phyloP scores from a whole-genome alignment of 2,888 invertebrate species.

The Hartigia nigra region DNA sequence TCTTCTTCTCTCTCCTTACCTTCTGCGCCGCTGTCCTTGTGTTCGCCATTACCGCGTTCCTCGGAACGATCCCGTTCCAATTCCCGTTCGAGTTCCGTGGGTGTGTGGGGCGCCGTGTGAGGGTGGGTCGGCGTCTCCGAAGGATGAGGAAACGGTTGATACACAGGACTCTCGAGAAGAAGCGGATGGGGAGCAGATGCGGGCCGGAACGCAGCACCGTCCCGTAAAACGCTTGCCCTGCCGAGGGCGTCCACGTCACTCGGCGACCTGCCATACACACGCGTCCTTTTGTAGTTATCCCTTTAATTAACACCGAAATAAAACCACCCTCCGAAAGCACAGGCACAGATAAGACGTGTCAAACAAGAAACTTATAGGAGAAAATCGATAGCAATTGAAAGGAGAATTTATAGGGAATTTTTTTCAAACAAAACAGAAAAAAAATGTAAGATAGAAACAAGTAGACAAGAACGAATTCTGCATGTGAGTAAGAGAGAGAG shows the following conservation, averaged over 20 bases:
- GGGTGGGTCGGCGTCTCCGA: constrained; percentile 55
- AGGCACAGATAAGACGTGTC: neutral
- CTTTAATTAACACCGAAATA: neutral
- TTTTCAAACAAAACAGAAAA: neutral
- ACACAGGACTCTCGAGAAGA: constrained; percentile 67
- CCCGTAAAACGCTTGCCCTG: constrained; percentile 76
- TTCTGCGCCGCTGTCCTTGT: constrained; percentile 62
- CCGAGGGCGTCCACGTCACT: constrained; percentile 61
- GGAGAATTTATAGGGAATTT: neutral
- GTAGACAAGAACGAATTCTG: neutral
- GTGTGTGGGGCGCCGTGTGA: constrained; percentile 58
- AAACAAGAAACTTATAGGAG: neutral
- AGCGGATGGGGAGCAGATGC: constrained; percentile 70
- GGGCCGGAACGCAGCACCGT: constrained; percentile 70
- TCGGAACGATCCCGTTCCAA: constrained; percentile 59
- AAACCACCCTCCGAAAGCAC: neutral
- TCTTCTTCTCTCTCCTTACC: constrained; percentile 38
- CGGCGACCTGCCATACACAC: constrained; percentile 49
- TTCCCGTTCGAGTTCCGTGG: constrained; percentile 61
- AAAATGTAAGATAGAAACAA: neutral
- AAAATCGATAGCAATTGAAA: neutral
- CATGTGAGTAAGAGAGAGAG: neutral
- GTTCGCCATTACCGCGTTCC: constrained; percentile 57
- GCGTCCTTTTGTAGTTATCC: neutral
- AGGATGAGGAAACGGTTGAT: constrained; percentile 56